Conservation (phyloP, 1,140 invertebrate genomes). For the Alviniconcha marisindica region DNA sequence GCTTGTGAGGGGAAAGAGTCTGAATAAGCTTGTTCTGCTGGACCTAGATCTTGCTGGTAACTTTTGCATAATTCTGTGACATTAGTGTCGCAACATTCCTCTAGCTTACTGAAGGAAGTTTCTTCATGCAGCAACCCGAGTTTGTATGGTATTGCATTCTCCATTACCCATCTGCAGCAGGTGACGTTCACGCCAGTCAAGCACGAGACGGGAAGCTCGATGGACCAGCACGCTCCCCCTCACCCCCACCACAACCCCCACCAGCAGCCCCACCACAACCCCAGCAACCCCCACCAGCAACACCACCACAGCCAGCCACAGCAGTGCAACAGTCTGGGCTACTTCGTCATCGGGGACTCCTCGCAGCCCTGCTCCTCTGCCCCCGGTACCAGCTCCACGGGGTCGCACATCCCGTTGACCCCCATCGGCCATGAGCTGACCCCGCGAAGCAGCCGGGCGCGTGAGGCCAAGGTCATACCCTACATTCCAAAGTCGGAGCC, state of each 20-base stretch:
- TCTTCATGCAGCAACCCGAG: no score
- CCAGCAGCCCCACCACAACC: conserved; percentile 25
- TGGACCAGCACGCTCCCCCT: background rate
- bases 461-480: conserved; percentile 66
- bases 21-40: no score
- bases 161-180: no score
- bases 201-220: background rate
- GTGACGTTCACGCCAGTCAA: conserved; percentile 32
- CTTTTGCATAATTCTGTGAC: no score
- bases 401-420: background rate
- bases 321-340: conserved; percentile 9
- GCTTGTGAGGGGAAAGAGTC: no score
- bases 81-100: no score
- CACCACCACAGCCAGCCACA: conserved; percentile 25
- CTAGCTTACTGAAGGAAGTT: no score
- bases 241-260: conserved; percentile 20
- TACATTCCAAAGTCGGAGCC: conserved; percentile 64
- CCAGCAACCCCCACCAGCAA: conserved; percentile 15
- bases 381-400: background rate
- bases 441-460: conserved; percentile 36
- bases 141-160: no score
- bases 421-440: conserved; percentile 19
- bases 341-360: background rate
- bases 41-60: no score
- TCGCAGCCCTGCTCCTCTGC: background rate